Conservation (phyloP, 2,888 invertebrate species). For the Nymphalis urticae region DNA sequence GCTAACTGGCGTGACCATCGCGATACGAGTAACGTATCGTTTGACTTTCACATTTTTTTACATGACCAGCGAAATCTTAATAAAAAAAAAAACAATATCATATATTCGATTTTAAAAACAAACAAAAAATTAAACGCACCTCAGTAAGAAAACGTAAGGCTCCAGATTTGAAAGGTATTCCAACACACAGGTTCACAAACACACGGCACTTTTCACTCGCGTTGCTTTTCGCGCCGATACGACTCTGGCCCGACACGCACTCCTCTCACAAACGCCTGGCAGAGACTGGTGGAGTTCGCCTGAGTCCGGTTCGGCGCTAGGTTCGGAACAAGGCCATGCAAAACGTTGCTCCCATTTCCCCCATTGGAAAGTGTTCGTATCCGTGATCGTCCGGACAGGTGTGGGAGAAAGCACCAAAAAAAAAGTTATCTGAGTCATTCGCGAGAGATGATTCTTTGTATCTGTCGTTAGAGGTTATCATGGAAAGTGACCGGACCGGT, state of each 20-base stretch:
- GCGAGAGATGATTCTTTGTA: slow-evolving; percentile 55
- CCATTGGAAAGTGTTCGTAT: slow-evolving; percentile 77
- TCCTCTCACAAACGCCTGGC: slow-evolving; percentile 46
- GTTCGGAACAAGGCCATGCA: slow-evolving; percentile 75
- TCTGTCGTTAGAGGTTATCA: slow-evolving; percentile 38
- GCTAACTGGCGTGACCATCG: slow-evolving; percentile 53
- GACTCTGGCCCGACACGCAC: slow-evolving; percentile 43
- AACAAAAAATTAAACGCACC: slow-evolving; percentile 54
- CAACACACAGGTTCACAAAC: slow-evolving; percentile 46
- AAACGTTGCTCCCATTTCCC: slow-evolving; percentile 75
- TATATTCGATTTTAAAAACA: neutral
- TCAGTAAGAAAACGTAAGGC: slow-evolving; percentile 58
- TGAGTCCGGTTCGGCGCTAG: slow-evolving; percentile 42
- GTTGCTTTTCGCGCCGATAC: slow-evolving; percentile 49
- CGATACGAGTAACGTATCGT: slow-evolving; percentile 45
- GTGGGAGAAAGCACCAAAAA: slow-evolving; percentile 79
- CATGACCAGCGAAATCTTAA: slow-evolving; percentile 31
- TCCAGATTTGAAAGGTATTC: slow-evolving; percentile 73
- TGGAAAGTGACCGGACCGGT: slow-evolving; percentile 76
- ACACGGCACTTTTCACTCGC: slow-evolving; percentile 60
- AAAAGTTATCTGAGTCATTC: slow-evolving; percentile 72
- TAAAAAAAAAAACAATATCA: slow-evolving; percentile 14
- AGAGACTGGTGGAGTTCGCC: slow-evolving; percentile 52
- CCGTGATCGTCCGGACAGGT: slow-evolving; percentile 73
- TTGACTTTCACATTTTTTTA: slow-evolving; percentile 42